Base-by-base conservation (phyloP, 1,140 invertebrate genomes). In the Eubasilissa regina region DNA sequence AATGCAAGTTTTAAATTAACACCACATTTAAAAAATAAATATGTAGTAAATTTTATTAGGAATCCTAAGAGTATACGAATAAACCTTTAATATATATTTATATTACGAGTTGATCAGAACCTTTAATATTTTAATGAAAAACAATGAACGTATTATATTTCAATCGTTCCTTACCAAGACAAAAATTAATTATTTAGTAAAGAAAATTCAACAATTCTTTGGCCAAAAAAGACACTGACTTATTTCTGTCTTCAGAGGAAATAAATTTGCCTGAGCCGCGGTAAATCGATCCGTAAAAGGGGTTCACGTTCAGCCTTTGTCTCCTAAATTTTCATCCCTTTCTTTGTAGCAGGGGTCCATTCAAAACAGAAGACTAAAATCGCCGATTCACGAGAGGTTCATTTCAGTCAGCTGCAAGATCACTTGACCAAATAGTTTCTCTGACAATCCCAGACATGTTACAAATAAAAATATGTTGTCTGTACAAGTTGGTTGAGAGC, bases 291-390 rank as follows among this genome's bases (percentile, higher is more conserved):
- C 48, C 66, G 51, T 70, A 70, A 70, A 70, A 48, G 66, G 51
- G 66, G 51, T 70, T 70, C 66, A 48, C 66, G 45, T 70, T 25
- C 66, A 15, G 45, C 48, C 44, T 70, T 21, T 70, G 66, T 70
- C 47, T 48, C 47, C 13, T 48, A 47, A 70, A 47, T 51, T 51
- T 11, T 48, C 19, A 70, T 70, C 17, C 66, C 44, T 17, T 19
- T 11, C 15, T 21, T 11, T 15, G 12, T 58, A 58, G 60, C n/a
- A 51, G 66, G 19, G 35, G 15, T 53, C 45, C 66, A 70, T 48
- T 70, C 44, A 70, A 70, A 70, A 48, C 66, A 70, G 66, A 70
- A 62, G 66, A 70, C 66, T 7, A 35, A 62, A 70, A 70, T 70
- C 47, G 45, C 45, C 66, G 47, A 70, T 70, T 70, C 66, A 51